A percentile compares a stretch with the other conserved stretches of the same genome.
phyloP scores from a whole-genome alignment of 2,113 vertebrate genomes.

The Grammomys dolichurus region DNA sequence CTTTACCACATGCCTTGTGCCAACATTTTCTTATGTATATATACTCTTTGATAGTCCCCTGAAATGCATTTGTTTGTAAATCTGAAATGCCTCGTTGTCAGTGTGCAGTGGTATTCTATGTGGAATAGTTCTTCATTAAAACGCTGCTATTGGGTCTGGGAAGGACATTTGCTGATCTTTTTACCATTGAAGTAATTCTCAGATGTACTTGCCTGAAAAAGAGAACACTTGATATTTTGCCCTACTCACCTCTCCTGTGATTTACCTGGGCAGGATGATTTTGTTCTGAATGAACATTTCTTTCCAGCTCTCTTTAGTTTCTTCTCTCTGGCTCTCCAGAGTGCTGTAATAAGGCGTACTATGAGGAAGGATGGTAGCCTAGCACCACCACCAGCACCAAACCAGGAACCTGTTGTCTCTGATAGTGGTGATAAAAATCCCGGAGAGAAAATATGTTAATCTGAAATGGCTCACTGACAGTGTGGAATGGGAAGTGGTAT shows the following conservation, averaged over 20 bases:
- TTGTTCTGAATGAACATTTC: slow-evolving; percentile 63
- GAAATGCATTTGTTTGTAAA: slow-evolving; percentile 70
- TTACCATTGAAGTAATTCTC: slow-evolving; percentile 76
- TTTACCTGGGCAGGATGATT: slow-evolving; percentile 62
- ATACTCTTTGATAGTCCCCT: slow-evolving; percentile 51
- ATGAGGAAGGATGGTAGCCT: neutral
- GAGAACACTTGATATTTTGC: slow-evolving; percentile 70
- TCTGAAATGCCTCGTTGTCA: slow-evolving; percentile 70
- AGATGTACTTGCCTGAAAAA: slow-evolving; percentile 65
- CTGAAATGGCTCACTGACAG: slow-evolving; percentile 69
- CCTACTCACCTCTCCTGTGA: slow-evolving; percentile 57
- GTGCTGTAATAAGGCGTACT: neutral
- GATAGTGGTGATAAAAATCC: neutral
- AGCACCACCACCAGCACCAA: neutral
- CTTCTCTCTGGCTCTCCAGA: slow-evolving; percentile 15
- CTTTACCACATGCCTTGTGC: neutral
- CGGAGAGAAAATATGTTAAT: slow-evolving; percentile 56
- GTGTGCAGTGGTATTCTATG: neutral
- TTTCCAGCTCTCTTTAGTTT: slow-evolving; percentile 19
- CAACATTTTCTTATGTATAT: slow-evolving; percentile 67
- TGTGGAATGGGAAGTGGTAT: slow-evolving; percentile 45
- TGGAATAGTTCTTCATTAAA: slow-evolving; percentile 50
- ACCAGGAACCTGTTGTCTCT: neutral
- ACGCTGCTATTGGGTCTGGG: slow-evolving; percentile 63
- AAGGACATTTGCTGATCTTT: slow-evolving; percentile 74